A percentile compares a stretch with the other conserved stretches of the same genome.
Evolutionary conservation across 2,113 vertebrate genomes (phyloP).

Genomic region (Poicephalus gulielmi): DNA sequence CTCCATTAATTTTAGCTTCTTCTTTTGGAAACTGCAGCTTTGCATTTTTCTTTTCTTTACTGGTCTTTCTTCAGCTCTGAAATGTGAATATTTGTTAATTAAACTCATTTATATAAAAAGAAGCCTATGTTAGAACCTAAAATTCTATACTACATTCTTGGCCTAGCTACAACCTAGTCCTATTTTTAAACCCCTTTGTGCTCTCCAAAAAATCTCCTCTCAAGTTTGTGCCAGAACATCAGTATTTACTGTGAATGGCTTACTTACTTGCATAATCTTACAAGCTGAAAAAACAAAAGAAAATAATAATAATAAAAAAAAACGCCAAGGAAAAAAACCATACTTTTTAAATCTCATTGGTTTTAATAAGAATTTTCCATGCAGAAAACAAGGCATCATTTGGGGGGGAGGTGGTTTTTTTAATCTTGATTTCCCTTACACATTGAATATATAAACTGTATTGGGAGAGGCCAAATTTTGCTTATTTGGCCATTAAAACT

Average conservation of each 20-base stretch:
- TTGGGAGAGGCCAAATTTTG: background rate
- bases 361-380: background rate
- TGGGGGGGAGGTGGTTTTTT: background rate
- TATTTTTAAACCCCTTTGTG: background rate
- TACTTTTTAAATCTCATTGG: background rate
- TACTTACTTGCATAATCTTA: background rate
- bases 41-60: constrained; percentile 81
- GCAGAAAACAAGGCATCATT: background rate
- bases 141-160: background rate
- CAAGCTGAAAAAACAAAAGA: background rate
- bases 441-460: background rate
- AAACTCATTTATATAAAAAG: background rate
- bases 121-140: background rate
- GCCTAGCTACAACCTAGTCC: background rate
- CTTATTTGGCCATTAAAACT: background rate
- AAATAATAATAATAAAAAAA: background rate
- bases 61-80: constrained; percentile 84
- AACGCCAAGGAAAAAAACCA: background rate
- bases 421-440: background rate
- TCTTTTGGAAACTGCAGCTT: constrained; percentile 82
- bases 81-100: constrained; percentile 43
- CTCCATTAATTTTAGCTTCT: constrained; percentile 91
- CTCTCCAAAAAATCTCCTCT: background rate
- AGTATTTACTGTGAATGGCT: background rate
- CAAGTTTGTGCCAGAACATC: background rate